Base-by-base conservation (phyloP, 2,797 vertebrate species). In the Ibycter americanus region DNA sequence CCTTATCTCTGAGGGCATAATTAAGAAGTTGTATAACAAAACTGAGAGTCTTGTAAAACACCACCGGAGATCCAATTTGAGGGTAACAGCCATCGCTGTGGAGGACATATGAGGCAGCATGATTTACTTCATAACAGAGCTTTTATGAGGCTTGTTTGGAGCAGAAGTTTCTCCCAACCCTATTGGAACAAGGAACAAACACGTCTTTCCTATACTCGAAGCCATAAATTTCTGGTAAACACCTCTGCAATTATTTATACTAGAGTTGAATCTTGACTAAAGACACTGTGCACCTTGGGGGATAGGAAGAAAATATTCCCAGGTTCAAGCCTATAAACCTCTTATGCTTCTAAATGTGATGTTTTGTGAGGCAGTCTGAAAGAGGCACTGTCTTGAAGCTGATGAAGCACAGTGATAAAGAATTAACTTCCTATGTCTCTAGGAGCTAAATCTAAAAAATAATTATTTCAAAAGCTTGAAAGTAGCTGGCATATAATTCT, bases 1-100 rank as follows among this genome's bases (percentile, higher is more conserved):
- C 74, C 58, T 23, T 54, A 36, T 89, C 76, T 97, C 94, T 3
- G 4, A 94, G 90, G 84, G 83, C 74, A 55, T 77, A 96, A 95
- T 96, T 97, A 94, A 92, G 79, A 95, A 93, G 52, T 90, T 93
- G 49, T 72, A 76, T 59, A 96, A 92, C 46, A 94, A 10, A 25
- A 94, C 34, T 42, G 22, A 78, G 84, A 90, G 89, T 81, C 78
- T 90, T 95, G 68, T 93, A 94, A 94, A 97, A 90, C 78, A 91
- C 61, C 95, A 54, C 34, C 9, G 0, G 93, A 92, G 77, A 90
- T 77, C 66, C 56, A 90, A 36, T 94, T 93, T 95, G 70, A 85
- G 87, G 84, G 71, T 95, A 96, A 95, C 89, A 95, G 70, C 70
- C 90, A 34, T 89, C 47, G 38, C 65, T 78, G 18, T 83, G 56